Evolutionary conservation across 2,888 invertebrate genomes (phyloP).

Genomic region (Synanthedon vespiformis): DNA sequence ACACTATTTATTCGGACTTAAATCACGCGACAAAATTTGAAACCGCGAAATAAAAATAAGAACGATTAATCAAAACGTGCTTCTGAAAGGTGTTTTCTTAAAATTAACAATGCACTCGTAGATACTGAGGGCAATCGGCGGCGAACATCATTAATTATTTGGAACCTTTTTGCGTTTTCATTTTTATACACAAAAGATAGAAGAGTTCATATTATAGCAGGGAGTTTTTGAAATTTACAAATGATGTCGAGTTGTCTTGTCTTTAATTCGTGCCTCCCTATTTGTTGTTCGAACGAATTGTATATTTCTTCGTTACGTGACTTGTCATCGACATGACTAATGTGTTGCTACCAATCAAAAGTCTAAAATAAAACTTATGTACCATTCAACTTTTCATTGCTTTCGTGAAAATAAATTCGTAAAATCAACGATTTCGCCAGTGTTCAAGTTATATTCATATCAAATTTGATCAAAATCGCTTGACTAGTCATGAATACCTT

Average conservation of each 20-base stretch:
- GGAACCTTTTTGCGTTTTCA: slow-evolving; percentile 1
- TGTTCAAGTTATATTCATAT: no score
- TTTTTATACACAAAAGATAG: not conserved
- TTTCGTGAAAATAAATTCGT: no score
- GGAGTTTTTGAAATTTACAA: slow-evolving; percentile 6
- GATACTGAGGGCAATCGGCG: not conserved
- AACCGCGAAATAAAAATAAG: not conserved
- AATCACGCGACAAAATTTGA: not conserved
- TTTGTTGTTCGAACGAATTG: slow-evolving; percentile 6
- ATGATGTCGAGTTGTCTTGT: slow-evolving; percentile 4
- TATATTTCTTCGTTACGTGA: slow-evolving; percentile 13
- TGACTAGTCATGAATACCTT: no score
- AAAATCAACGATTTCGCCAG: no score
- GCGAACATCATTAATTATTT: slow-evolving; percentile 1
- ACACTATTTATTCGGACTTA: not conserved
- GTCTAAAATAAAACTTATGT: no score
- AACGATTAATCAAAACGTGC: slow-evolving; percentile 5
- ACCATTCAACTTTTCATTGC: no score
- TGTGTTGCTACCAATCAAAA: slow-evolving; percentile 4
- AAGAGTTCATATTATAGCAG: not conserved
- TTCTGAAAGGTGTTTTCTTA: slow-evolving; percentile 2
- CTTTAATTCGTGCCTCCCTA: slow-evolving; percentile 4
- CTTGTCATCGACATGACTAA: slow-evolving; percentile 13
- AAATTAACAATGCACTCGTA: slow-evolving; percentile 2
- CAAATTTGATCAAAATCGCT: no score